Conservation (phyloP, 1,140 invertebrate species). For the Aphidius ervi region DNA sequence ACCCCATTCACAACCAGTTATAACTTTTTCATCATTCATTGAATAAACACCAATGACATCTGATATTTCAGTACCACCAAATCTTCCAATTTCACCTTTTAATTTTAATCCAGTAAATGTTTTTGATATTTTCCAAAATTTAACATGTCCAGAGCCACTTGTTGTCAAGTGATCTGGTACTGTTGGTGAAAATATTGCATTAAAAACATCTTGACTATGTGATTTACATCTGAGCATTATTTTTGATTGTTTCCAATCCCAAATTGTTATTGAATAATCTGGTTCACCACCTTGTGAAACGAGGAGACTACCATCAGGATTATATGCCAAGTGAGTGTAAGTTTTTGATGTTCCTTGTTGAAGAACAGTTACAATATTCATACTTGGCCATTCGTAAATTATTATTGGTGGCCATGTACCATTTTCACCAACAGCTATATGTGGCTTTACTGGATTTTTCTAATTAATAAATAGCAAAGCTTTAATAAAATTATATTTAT, state of each 20-base stretch:
- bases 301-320: slow-evolving; percentile 72
- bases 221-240: slow-evolving; percentile 75
- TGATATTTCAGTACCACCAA: slow-evolving; percentile 86
- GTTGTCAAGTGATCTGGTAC: slow-evolving; percentile 73
- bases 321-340: slow-evolving; percentile 75
- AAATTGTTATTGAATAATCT: slow-evolving; percentile 82
- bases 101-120: slow-evolving; percentile 89
- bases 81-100: slow-evolving; percentile 78
- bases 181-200: slow-evolving; percentile 75
- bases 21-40: slow-evolving; percentile 81
- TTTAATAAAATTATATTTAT: neutral
- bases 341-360: slow-evolving; percentile 66
- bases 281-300: slow-evolving; percentile 80
- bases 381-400: slow-evolving; percentile 76
- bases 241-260: slow-evolving; percentile 74
- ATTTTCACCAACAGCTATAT: slow-evolving; percentile 76
- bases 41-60: slow-evolving; percentile 80
- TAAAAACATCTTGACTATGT: slow-evolving; percentile 72
- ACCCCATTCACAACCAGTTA: slow-evolving; percentile 84
- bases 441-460: slow-evolving; percentile 68
- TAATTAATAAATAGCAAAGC: slow-evolving; percentile 32
- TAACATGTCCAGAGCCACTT: slow-evolving; percentile 75
- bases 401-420: slow-evolving; percentile 68
- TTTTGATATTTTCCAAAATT: slow-evolving; percentile 88
- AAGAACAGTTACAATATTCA: slow-evolving; percentile 69